Evolutionary conservation across 2,113 vertebrate species (phyloP).

Genomic region (Gasterosteus aculeatus): DNA sequence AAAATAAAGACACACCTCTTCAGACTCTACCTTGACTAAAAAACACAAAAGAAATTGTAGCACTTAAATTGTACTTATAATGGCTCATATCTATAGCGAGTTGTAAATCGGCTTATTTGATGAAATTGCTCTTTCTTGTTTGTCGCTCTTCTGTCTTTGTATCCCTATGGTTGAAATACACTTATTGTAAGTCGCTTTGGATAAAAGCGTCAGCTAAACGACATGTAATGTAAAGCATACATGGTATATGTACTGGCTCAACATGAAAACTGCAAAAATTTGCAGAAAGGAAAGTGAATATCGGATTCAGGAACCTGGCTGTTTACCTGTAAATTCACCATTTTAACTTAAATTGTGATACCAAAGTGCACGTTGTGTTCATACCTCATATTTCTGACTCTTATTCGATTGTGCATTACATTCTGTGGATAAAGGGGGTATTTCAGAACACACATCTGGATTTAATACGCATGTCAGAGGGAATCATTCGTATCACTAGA

Average conservation of each 20-base stretch:
- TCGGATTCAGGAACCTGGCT: background rate
- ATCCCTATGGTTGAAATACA: too few relatives aligned
- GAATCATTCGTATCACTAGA: background rate
- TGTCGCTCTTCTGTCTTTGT: too few relatives aligned
- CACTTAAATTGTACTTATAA: too few relatives aligned
- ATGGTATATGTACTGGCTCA: background rate
- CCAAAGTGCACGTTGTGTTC: background rate
- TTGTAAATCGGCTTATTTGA: too few relatives aligned
- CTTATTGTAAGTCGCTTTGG: too few relatives aligned
- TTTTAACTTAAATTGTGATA: background rate
- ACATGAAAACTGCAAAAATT: background rate
- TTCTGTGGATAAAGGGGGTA: background rate
- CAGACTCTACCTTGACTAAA: too few relatives aligned
- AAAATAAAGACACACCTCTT: too few relatives aligned
- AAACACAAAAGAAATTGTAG: too few relatives aligned
- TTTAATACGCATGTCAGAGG: background rate
- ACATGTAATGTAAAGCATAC: background rate
- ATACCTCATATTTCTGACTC: background rate
- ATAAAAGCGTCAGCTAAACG: too few relatives aligned
- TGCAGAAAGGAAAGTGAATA: background rate
- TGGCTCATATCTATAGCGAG: too few relatives aligned
- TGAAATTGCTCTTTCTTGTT: too few relatives aligned
- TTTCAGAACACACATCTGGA: background rate
- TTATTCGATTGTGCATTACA: background rate
- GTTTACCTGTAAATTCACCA: background rate